Evolutionary conservation across 2,797 vertebrate genomes (phyloP).

Genomic region (Protosalanx chinensis): DNA sequence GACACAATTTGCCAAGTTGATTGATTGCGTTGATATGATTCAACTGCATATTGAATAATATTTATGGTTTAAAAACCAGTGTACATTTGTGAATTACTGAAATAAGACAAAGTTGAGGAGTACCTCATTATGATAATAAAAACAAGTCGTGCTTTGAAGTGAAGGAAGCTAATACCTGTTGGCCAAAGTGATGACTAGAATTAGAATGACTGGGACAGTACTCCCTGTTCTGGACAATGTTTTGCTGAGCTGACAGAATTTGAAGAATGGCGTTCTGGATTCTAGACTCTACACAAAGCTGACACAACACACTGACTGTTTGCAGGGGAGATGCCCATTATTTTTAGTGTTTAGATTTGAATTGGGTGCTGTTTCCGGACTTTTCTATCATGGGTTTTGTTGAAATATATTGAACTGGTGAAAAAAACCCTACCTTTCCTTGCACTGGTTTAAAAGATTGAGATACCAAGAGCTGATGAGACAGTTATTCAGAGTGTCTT

Average conservation of each 20-base stretch:
- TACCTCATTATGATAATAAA: background rate
- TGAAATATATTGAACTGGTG: constrained; percentile 1
- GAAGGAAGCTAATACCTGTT: constrained; percentile 32
- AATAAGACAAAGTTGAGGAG: constrained; percentile 21
- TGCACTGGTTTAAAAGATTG: background rate
- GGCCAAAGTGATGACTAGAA: constrained; percentile 47
- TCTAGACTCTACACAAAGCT: background rate
- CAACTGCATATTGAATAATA: constrained; percentile 12
- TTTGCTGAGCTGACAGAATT: constrained; percentile 26
- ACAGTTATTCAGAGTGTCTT: background rate
- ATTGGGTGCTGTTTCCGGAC: constrained; percentile 2
- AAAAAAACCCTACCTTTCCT: background rate
- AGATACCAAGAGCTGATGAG: background rate
- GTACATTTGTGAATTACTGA: constrained; percentile 35
- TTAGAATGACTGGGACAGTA: constrained; percentile 49
- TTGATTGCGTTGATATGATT: constrained; percentile 11
- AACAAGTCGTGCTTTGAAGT: constrained; percentile 44
- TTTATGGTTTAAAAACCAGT: constrained; percentile 12
- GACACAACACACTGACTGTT: constrained; percentile 6
- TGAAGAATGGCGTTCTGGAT: constrained; percentile 19
- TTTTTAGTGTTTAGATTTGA: constrained; percentile 1
- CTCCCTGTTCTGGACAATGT: constrained; percentile 39
- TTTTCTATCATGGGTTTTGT: background rate
- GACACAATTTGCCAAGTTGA: background rate
- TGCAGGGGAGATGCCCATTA: background rate